Conservation (phyloP, 2,888 invertebrate species). For the Noctua janthe region DNA sequence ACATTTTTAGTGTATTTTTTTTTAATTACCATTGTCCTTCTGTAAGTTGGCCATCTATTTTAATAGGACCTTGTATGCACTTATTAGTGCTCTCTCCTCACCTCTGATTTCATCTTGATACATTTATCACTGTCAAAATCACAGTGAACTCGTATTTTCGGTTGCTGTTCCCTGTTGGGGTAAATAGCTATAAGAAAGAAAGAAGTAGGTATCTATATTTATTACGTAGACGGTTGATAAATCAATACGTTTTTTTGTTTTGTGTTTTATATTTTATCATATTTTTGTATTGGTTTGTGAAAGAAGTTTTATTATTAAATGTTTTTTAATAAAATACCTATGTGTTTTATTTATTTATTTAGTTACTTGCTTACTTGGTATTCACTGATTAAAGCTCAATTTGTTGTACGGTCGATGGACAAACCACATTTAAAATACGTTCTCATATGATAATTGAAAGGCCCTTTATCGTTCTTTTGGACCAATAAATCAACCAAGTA, state of each 20-base stretch:
- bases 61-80: too few species aligned
- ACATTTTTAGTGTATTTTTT: too few species aligned
- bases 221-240: neutral
- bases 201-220: neutral
- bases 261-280: constrained; percentile 58
- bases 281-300: constrained; percentile 48
- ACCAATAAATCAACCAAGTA: too few species aligned
- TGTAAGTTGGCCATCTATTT: too few species aligned
- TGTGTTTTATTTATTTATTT: neutral
- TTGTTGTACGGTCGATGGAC: too few species aligned
- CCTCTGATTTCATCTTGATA: neutral
- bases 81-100: neutral
- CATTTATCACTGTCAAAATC: neutral
- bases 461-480: too few species aligned
- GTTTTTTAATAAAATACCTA: constrained; percentile 22
- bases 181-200: neutral
- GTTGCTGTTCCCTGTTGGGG: neutral
- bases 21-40: too few species aligned
- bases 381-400: too few species aligned
- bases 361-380: too few species aligned
- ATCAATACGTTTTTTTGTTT: constrained; percentile 30
- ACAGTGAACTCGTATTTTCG: neutral
- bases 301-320: constrained; percentile 47
- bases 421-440: too few species aligned
- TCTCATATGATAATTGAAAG: too few species aligned